Percentiles rank a stretch among this genome's conserved stretches.
phyloP scores from a whole-genome alignment of 2,113 vertebrate genomes.

The Bettongia penicillata region DNA sequence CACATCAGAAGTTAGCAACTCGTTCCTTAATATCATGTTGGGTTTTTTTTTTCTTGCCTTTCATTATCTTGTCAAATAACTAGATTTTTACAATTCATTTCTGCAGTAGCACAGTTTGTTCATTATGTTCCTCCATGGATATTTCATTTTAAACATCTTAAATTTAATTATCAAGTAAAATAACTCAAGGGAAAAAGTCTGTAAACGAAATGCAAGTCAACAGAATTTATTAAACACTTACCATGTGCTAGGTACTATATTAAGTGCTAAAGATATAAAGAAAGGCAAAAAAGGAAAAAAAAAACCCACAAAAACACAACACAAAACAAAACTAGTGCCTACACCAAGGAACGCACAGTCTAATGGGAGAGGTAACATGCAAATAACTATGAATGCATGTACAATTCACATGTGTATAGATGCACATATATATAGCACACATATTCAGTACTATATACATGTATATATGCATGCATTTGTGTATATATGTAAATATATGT shows the following conservation, averaged over 20 bases:
- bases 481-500: neutral
- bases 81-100: neutral
- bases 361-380: neutral
- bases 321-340: neutral
- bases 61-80: neutral
- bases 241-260: neutral
- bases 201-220: neutral
- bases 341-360: neutral
- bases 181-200: neutral
- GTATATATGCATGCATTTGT: neutral
- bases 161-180: neutral
- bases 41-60: neutral
- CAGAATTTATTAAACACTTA: neutral
- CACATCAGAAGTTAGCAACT: neutral
- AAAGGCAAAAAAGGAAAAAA: neutral
- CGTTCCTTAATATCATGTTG: neutral
- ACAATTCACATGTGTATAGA: too few relatives aligned
- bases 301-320: neutral
- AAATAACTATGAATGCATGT: neutral
- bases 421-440: too few relatives aligned
- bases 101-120: neutral
- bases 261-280: neutral
- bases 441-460: neutral
- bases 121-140: neutral
- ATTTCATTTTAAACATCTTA: neutral